phyloP scores from a whole-genome alignment of 2,113 vertebrate genomes.

The Malurus elegans region DNA sequence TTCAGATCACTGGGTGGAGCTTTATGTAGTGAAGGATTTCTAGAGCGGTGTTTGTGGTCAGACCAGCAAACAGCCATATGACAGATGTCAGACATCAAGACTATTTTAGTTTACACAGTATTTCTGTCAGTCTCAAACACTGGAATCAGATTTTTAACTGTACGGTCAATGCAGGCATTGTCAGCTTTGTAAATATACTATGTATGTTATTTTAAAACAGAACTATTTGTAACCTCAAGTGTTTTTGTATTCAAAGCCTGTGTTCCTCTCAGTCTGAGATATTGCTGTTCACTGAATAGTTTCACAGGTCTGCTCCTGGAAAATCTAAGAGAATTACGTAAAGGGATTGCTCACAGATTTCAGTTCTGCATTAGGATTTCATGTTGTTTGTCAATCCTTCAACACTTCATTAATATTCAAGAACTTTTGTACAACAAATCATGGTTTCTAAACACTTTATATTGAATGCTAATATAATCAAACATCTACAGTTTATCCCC shows the following conservation, averaged over 20 bases:
- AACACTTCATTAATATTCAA: background rate
- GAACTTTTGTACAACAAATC: conserved; percentile 1
- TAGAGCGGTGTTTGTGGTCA: background rate
- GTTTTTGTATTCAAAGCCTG: background rate
- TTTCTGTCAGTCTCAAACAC: background rate
- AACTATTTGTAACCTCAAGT: background rate
- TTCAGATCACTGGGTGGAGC: background rate
- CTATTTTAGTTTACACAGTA: background rate
- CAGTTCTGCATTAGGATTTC: conserved; percentile 30
- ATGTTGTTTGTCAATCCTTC: background rate
- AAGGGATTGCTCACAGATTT: conserved; percentile 28
- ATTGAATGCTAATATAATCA: background rate
- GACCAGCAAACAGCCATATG: background rate
- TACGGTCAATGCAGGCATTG: background rate
- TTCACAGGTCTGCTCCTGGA: background rate
- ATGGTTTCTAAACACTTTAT: background rate
- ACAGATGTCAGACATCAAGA: background rate
- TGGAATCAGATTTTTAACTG: background rate
- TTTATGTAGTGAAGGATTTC: background rate
- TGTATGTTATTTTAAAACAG: background rate
- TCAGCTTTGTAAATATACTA: background rate
- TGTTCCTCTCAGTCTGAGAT: background rate
- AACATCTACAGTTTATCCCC: background rate
- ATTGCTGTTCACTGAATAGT: background rate
- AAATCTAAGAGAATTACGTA: conserved; percentile 63